A percentile compares a stretch with the other conserved stretches of the same genome.
Conservation (phyloP, 2,797 vertebrate species). For the Sebastes paucispinis region DNA sequence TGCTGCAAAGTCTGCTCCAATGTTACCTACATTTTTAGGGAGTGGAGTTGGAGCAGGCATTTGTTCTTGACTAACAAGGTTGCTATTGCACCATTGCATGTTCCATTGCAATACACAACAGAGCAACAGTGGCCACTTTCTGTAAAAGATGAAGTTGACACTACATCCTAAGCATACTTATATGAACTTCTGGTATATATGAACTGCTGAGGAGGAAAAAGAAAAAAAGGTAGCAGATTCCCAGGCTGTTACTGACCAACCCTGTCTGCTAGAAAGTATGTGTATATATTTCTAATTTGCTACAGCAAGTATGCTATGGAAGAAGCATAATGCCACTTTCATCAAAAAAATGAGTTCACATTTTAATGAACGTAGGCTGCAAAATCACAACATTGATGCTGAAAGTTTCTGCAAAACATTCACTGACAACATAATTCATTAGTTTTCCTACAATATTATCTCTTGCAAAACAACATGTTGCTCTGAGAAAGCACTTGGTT, state of each 20-base stretch:
- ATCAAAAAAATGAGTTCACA: background rate
- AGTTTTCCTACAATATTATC: no score
- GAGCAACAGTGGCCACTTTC: no score
- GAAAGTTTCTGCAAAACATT: background rate
- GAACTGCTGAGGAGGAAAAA: background rate
- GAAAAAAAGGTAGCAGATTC: background rate
- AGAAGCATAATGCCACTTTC: background rate
- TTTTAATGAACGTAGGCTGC: background rate
- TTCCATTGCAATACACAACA: background rate
- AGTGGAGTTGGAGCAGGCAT: background rate
- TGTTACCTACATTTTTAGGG: background rate
- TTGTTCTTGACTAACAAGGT: background rate
- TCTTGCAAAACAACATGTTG: background rate
- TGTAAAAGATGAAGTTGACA: background rate
- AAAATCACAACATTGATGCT: background rate
- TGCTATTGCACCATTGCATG: no score
- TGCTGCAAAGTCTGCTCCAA: background rate
- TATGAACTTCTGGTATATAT: background rate
- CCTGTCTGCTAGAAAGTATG: background rate
- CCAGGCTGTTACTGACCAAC: background rate
- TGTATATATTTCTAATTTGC: background rate
- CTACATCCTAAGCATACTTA: background rate
- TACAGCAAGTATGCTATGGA: background rate
- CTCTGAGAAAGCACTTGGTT: background rate
- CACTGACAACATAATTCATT: background rate